These are phyloP conservation scores for Pseudopleuronectes americanus DNA, from an alignment of 2,797 vertebrate species.

Conservation along the genomic window DNA sequence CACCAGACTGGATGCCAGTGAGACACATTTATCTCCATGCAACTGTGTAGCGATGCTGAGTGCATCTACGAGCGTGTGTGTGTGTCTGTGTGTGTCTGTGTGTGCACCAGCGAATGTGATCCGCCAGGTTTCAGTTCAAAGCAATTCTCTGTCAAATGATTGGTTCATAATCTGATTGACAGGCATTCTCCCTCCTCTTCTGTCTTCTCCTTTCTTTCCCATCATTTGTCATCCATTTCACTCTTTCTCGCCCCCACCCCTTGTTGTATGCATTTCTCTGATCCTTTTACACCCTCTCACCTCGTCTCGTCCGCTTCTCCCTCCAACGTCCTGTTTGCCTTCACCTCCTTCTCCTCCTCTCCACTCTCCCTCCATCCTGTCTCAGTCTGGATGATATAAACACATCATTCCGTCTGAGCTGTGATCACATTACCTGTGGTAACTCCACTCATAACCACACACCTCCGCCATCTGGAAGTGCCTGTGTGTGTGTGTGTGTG, in stretches of 20 bases:
- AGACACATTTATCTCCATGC: slow-evolving; percentile 83
- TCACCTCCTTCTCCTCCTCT: slow-evolving; percentile 17
- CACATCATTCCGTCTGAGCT: slow-evolving; percentile 67
- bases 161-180: slow-evolving; percentile 84
- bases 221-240: slow-evolving; percentile 59
- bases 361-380: slow-evolving; percentile 32
- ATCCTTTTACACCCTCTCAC: slow-evolving; percentile 35
- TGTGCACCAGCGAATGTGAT: slow-evolving; percentile 70
- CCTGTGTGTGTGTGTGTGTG: slow-evolving; percentile 4
- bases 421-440: slow-evolving; percentile 72
- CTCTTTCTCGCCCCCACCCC: slow-evolving; percentile 28
- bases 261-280: slow-evolving; percentile 11
- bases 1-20: slow-evolving; percentile 73
- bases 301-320: slow-evolving; percentile 8
- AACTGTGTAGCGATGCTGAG: slow-evolving; percentile 70
- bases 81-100: slow-evolving; percentile 26
- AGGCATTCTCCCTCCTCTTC: slow-evolving; percentile 61
- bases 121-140: slow-evolving; percentile 74
- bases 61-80: slow-evolving; percentile 51
- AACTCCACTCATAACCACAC: slow-evolving; percentile 57
- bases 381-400: slow-evolving; percentile 64
- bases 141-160: slow-evolving; percentile 79
- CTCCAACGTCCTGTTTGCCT: slow-evolving; percentile 32
- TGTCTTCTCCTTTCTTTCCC: slow-evolving; percentile 45
- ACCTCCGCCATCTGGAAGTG: slow-evolving; percentile 47